Percentiles rank a stretch among this genome's conserved stretches.
Conservation (phyloP, 2,113 vertebrate genomes). For the Ariopsis seemanni region DNA sequence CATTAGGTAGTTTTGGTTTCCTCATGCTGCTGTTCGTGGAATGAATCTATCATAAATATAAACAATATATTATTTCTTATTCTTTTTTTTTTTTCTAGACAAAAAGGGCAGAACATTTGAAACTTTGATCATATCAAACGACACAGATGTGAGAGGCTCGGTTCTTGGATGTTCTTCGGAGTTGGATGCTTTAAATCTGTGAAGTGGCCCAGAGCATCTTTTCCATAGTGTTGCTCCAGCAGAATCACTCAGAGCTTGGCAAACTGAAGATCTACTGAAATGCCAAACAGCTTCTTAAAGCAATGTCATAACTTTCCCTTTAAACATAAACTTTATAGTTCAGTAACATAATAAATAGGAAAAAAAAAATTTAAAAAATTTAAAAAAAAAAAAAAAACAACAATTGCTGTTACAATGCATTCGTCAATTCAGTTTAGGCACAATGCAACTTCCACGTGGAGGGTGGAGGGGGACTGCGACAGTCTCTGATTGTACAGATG, state of each 20-base stretch:
- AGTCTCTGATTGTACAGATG: conserved; percentile 99
- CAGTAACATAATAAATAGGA: conserved; percentile 97
- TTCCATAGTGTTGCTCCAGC: background rate
- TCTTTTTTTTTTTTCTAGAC: conserved; percentile 32
- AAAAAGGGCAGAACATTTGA: conserved; percentile 38
- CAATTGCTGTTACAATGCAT: conserved; percentile 98
- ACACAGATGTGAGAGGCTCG: conserved; percentile 30
- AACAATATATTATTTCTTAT: conserved; percentile 66
- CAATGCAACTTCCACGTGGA: conserved; percentile 90
- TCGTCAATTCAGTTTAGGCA: conserved; percentile 99
- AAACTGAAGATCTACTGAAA: conserved; percentile 83
- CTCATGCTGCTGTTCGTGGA: conserved; percentile 58
- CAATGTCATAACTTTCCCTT: conserved; percentile 86
- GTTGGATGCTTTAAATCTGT: background rate
- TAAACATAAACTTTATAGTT: conserved; percentile 91
- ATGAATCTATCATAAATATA: conserved; percentile 70
- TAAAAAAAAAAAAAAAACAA: conserved; percentile 56
- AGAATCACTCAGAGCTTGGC: conserved; percentile 56
- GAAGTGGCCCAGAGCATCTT: background rate
- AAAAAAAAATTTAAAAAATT: conserved; percentile 49
- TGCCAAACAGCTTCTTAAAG: conserved; percentile 78
- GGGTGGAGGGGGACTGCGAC: conserved; percentile 85
- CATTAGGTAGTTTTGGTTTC: conserved; percentile 67
- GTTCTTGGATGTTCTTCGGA: background rate
- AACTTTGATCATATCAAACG: conserved; percentile 48